Evolutionary conservation across 2,797 vertebrate genomes (phyloP).

Genomic region (Gallinago nigripennis): DNA sequence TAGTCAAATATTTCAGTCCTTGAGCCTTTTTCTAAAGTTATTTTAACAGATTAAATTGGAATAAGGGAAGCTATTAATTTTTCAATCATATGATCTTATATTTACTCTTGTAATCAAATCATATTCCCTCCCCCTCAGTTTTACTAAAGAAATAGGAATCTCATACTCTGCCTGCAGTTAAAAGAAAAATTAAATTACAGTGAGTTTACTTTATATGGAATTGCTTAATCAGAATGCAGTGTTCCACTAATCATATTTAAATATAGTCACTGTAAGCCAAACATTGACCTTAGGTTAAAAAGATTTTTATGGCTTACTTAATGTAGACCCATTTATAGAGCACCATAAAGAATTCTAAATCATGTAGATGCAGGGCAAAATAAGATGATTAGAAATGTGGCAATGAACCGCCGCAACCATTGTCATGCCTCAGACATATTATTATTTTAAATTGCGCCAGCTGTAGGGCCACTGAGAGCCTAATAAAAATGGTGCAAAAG

Average conservation of each 20-base stretch:
- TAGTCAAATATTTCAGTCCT: conserved; percentile 48
- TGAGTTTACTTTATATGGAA: conserved; percentile 19
- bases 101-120: conserved; percentile 45
- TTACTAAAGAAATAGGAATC: neutral
- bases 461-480: neutral
- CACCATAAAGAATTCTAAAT: conserved; percentile 34
- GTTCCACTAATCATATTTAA: conserved; percentile 42
- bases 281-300: conserved; percentile 30
- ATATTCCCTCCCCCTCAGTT: neutral
- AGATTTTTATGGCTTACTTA: conserved; percentile 41
- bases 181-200: conserved; percentile 32
- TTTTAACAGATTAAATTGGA: conserved; percentile 20
- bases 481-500: neutral
- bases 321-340: conserved; percentile 13
- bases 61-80: conserved; percentile 50
- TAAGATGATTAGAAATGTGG: conserved; percentile 38
- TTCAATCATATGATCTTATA: conserved; percentile 7
- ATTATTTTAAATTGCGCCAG: neutral
- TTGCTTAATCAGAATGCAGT: conserved; percentile 34
- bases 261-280: conserved; percentile 35
- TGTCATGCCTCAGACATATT: neutral
- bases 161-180: conserved; percentile 2
- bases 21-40: conserved; percentile 48
- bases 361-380: neutral
- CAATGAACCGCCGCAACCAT: neutral